Percentiles rank a stretch among this genome's conserved stretches.
These are phyloP conservation scores for Tryphoninae sp. DNA, from an alignment of 2,888 invertebrate genomes.

Conservation along the genomic window DNA sequence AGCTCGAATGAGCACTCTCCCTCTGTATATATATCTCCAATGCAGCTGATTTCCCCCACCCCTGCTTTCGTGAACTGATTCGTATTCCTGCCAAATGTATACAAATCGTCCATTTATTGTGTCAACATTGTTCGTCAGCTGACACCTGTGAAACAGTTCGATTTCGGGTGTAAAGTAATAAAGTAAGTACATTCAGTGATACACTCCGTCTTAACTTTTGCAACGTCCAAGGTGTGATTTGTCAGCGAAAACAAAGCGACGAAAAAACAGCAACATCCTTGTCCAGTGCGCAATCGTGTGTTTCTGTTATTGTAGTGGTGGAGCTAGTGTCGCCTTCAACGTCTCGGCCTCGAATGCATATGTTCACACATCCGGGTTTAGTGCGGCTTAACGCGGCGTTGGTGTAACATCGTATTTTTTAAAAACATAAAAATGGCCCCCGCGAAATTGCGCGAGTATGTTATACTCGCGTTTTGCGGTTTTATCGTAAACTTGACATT, in stretches of 20 bases:
- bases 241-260: constrained; percentile 13
- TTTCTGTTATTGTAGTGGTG: background rate
- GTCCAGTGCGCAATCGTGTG: background rate
- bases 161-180: background rate
- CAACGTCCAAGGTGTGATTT: constrained; percentile 4
- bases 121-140: too few species aligned
- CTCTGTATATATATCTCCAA: background rate
- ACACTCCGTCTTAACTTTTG: constrained; percentile 14
- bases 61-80: background rate
- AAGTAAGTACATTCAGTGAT: background rate
- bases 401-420: constrained; percentile 6
- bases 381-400: constrained; percentile 30
- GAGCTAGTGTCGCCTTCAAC: constrained; percentile 3
- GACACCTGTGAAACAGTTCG: too few species aligned
- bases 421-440: constrained; percentile 33
- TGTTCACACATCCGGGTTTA: background rate
- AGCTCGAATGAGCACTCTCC: background rate
- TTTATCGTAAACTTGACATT: constrained; percentile 17
- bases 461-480: constrained; percentile 11
- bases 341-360: background rate
- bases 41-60: constrained; percentile 36
- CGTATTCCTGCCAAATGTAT: too few species aligned
- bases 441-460: constrained; percentile 1
- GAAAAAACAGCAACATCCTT: background rate
- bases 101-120: too few species aligned